Base-by-base conservation (phyloP, 2,888 invertebrate genomes). In the Calameuta filiformis region DNA sequence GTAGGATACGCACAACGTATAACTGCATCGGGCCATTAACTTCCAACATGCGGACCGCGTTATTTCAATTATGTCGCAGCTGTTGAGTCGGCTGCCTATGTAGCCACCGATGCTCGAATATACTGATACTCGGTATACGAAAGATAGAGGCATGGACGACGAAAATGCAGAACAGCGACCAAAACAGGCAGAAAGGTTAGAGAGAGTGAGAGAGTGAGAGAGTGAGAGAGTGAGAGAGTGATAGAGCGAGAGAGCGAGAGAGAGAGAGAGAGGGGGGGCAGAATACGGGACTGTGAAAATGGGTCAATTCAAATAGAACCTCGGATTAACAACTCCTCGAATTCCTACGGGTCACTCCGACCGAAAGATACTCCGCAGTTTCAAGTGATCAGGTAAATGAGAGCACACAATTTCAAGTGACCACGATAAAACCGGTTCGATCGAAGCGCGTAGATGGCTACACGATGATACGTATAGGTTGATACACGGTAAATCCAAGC, bases 1-100 rank as follows among this genome's bases (percentile, higher is more conserved):
- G 56, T 56, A 71, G 31, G 31, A 71, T 33, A 31, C 33, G 12
- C 71, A 23, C 31, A 12, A 15, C 31, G 31, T 33, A 23, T 71
- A 71, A 31, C 11, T 71, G 31, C 71, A 33, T 71, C 33, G 33
- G 31, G 30, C 12, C 1, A 71, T 71, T 71, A 71, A 71, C 71
- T 12, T 71, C 30, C 33, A 71, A 1, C 31, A 9, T 9, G 31
- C 31, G 31, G 31, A 30, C 12, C 31, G 71, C 11, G 33, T 12
- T 71, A 71, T 71, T 71, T 71, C 71, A 71, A 31, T 71, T 71
- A 71, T 71, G 31, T 71, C 31, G 71, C 71, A 71, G 71, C 71
- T 71, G 71, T 71, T 33, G 31, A 30, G 31, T 33, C 31, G 31
- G 12, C 6, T 33, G 31, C 31, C 1, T 71, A 33, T 12, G 56